These are phyloP conservation scores for Littorina saxatilis DNA, from an alignment of 1,140 invertebrate genomes.

Conservation along the genomic window DNA sequence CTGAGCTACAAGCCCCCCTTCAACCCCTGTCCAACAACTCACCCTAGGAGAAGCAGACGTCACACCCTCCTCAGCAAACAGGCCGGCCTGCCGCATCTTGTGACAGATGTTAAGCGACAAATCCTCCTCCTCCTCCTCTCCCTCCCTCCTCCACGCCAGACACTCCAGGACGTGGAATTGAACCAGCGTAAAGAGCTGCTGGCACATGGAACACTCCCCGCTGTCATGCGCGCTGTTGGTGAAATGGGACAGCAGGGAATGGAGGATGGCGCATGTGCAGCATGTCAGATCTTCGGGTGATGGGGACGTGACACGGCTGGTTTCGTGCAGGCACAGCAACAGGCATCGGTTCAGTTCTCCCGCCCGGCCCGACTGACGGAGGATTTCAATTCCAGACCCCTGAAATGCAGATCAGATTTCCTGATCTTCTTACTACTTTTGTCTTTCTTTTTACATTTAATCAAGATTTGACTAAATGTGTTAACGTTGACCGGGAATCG, in stretches of 20 bases:
- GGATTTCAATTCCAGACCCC: neutral
- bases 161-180: conserved; percentile 42
- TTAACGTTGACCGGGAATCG: too few relatives aligned
- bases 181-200: conserved; percentile 46
- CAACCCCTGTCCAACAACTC: too few relatives aligned
- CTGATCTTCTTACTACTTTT: too few relatives aligned
- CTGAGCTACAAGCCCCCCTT: too few relatives aligned
- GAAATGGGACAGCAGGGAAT: conserved; percentile 40
- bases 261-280: conserved; percentile 37
- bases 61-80: neutral
- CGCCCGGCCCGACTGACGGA: conserved; percentile 9
- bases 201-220: conserved; percentile 36
- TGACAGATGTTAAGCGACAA: neutral
- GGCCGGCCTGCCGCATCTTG: neutral
- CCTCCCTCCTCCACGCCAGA: neutral
- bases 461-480: too few relatives aligned
- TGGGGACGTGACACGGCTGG: conserved; percentile 5
- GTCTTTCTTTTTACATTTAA: too few relatives aligned
- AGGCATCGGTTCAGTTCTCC: conserved; percentile 19
- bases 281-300: conserved; percentile 28
- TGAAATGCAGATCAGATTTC: too few relatives aligned
- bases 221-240: conserved; percentile 12
- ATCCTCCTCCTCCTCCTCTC: conserved; percentile 4
- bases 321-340: conserved; percentile 23
- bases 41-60: neutral